phyloP scores from a whole-genome alignment of 2,113 vertebrate species.

The Macquaria ambigua region DNA sequence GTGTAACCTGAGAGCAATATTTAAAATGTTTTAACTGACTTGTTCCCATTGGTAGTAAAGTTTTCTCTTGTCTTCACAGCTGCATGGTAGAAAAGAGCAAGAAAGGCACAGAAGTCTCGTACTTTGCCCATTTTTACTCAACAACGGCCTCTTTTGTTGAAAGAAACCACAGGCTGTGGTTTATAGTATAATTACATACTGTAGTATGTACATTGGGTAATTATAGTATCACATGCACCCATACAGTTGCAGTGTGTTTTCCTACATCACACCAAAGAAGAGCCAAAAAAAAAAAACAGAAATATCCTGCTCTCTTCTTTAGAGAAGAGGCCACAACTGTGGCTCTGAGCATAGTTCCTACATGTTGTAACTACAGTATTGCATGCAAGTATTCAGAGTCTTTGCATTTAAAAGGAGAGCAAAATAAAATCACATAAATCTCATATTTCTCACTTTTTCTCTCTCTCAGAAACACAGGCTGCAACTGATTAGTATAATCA shows the following conservation, averaged over 20 bases:
- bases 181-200: constrained; percentile 58
- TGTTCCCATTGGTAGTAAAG: background rate
- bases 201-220: constrained; percentile 60
- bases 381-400: background rate
- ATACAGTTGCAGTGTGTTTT: constrained; percentile 49
- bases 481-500: constrained; percentile 40
- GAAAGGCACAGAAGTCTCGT: background rate
- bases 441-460: constrained; percentile 42
- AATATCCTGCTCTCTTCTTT: background rate
- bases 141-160: constrained; percentile 42
- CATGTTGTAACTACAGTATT: background rate
- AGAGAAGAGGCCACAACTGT: constrained; percentile 15
- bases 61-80: constrained; percentile 10
- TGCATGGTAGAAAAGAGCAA: background rate
- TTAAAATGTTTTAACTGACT: background rate
- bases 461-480: constrained; percentile 14
- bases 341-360: constrained; percentile 23
- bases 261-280: constrained; percentile 22
- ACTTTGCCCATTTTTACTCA: constrained; percentile 19
- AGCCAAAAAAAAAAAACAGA: constrained; percentile 37
- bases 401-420: constrained; percentile 17
- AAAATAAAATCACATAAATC: constrained; percentile 22
- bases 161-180: constrained; percentile 53
- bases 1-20: background rate
- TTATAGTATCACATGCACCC: constrained; percentile 66